Evolutionary conservation across 1,140 invertebrate genomes (phyloP), one percentile per base, ranked within the genome.

Genomic region (Holcopasites calliopsidis): DNA sequence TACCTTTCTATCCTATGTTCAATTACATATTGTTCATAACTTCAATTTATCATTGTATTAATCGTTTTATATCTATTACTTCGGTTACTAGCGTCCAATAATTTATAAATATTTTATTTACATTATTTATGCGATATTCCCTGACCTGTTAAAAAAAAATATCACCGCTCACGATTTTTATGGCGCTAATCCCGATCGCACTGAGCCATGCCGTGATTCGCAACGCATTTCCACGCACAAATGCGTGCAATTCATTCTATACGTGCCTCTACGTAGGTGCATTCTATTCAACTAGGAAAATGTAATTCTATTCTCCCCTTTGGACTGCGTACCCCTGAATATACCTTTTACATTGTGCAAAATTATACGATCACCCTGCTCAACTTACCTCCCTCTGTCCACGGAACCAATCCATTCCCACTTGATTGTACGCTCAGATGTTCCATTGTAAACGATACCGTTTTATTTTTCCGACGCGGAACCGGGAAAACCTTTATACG

Each of bases 301-400:
- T 47, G 55, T 70, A 38, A 70, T 70, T 60, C 54, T 60, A 70
- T 35, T 47, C 54, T n/a, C 50, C 35, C 33, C 52, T 38, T 38
- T 11, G 54, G 4, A 47, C 40, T 2, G 8, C 0, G 10, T 33
- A 23, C 5, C 4, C 6, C 38, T 49, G 42, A 60, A 58, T 60
- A n/a, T n/a, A 38, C 21, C 42, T 23, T 49, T 70, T 70, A 70
- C 54, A 70, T 70, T 70, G 68, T 58, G 31, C 68, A 60, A 70
- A 70, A 60, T 70, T 70, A 38, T 70, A 70, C 68, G 38, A 60
- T 60, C 68, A 35, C 66, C 66, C 66, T 26, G 28, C 52, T 49
- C 54, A n/a, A 10, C 31, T 70, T 60, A 60, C 54, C n/a, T 38
- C 42, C 66, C 40, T 47, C n/a, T 44, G 38, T 42, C 33, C 16